Conservation (phyloP, 2,797 vertebrate species). For the Geotrypetes seraphini region DNA sequence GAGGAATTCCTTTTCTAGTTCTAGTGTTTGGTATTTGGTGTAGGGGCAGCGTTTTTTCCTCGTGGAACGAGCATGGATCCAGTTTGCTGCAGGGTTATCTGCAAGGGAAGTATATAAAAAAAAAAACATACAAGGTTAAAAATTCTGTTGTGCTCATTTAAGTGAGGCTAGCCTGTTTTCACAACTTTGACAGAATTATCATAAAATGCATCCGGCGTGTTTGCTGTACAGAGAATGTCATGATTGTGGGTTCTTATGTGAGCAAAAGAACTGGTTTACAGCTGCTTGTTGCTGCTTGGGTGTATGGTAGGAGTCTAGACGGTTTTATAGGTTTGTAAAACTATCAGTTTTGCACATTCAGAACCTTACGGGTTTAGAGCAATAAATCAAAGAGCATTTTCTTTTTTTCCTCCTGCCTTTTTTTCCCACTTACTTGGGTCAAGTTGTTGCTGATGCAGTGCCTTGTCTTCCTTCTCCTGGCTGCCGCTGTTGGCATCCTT, state of each 20-base stretch:
- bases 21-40: constrained; percentile 95
- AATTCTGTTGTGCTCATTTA: constrained; percentile 53
- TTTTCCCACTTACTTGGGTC: constrained; percentile 90
- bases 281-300: constrained; percentile 67
- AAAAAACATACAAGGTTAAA: constrained; percentile 7
- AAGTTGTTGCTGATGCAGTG: constrained; percentile 73
- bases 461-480: constrained; percentile 88
- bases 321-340: constrained; percentile 99
- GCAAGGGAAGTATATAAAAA: constrained; percentile 27
- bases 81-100: constrained; percentile 96
- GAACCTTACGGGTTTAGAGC: constrained; percentile 80
- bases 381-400: constrained; percentile 93
- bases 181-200: constrained; percentile 57
- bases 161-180: constrained; percentile 54
- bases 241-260: constrained; percentile 63
- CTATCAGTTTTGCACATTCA: constrained; percentile 91
- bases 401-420: constrained; percentile 21
- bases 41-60: constrained; percentile 97
- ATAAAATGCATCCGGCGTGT: constrained; percentile 57
- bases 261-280: constrained; percentile 55
- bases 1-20: constrained; percentile 97
- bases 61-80: constrained; percentile 94
- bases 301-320: constrained; percentile 78
- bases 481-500: constrained; percentile 75
- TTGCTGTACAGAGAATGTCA: constrained; percentile 56